Percentiles rank a stretch among this genome's conserved stretches.
Conservation (phyloP, 2,888 invertebrate genomes). For the Lithophane ornitopus region DNA sequence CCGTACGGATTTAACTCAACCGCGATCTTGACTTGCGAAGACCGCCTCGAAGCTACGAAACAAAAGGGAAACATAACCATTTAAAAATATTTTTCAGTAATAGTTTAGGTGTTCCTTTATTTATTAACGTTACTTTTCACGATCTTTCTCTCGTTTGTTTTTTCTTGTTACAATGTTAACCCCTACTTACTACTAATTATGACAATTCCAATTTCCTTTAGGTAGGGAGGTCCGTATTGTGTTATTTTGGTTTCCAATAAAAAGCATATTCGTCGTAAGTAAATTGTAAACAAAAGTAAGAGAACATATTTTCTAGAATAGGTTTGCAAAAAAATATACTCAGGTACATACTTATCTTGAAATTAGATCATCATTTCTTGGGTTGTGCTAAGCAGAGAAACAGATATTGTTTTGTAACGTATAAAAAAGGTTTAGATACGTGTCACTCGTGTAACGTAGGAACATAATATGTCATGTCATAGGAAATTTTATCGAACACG, state of each 20-base stretch:
- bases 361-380: neutral
- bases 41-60: constrained; percentile 44
- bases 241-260: neutral
- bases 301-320: neutral
- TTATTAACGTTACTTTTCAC: neutral
- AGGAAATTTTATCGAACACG: constrained; percentile 6
- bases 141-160: neutral
- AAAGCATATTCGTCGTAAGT: no score
- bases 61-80: constrained; percentile 11
- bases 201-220: neutral
- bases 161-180: neutral
- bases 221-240: no score
- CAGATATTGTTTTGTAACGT: neutral
- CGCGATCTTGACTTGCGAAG: constrained; percentile 65
- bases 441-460: constrained; percentile 6
- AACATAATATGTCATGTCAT: neutral
- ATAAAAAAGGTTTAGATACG: constrained; percentile 14
- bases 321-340: neutral
- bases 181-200: neutral
- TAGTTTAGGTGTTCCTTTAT: neutral
- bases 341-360: neutral
- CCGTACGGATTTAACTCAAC: constrained; percentile 60
- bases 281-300: neutral
- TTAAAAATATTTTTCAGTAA: neutral
- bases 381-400: neutral